Base-by-base conservation (phyloP, 53 echinoderm and acorn worm species). In the Crossaster papposus region DNA sequence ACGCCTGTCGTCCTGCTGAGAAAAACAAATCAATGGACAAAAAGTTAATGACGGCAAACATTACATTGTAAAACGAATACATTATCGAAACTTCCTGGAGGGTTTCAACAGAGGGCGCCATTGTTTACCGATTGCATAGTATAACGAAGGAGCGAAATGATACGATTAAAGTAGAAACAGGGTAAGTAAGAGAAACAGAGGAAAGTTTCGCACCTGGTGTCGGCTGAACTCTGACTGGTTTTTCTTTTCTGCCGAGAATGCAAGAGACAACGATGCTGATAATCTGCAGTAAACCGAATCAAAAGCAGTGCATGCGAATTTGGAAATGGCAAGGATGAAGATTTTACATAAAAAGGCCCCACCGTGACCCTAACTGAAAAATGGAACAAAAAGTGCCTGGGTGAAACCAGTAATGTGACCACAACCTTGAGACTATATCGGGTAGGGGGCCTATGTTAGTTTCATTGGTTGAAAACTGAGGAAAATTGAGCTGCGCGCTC, bases 261-360 rank as follows among this genome's bases (percentile, higher is more conserved):
- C 87, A 87, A 20, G 87, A 55, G 26, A 75, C 77, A 50, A 87
- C 52, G 75, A 87, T 77, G 64, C 87, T 76, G 63, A 87, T 36
- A 58, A 87, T 10, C 87, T 87, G 87, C 24, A 30, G 24, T 32
- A 35, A 68, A n/a, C n/a, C n/a, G 9, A 68, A 68, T 26, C 29
- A 26, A 78, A 51, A 77, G 11, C 36, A 51, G 15, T 58, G 17
- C 53, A 17, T 58, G 58, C 15, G 22, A 58, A 37, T 44, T 44
- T 44, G 5, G 5, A 77, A 23, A 22, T 1, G n/a, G 44, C 44
- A 9, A 44, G 44, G 9, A 44, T 44, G 1, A 44, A 44, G 6
- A 44, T 7, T 44, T 44, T 44, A 1, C 5, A 44, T 44, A 44
- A 44, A 44, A 44, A 44, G 6, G 44, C 44, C 44, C 0, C 9